Percentiles rank a stretch among this genome's conserved stretches.
Conservation (phyloP, 2,797 vertebrate species). For the Sebastes miniatus region DNA sequence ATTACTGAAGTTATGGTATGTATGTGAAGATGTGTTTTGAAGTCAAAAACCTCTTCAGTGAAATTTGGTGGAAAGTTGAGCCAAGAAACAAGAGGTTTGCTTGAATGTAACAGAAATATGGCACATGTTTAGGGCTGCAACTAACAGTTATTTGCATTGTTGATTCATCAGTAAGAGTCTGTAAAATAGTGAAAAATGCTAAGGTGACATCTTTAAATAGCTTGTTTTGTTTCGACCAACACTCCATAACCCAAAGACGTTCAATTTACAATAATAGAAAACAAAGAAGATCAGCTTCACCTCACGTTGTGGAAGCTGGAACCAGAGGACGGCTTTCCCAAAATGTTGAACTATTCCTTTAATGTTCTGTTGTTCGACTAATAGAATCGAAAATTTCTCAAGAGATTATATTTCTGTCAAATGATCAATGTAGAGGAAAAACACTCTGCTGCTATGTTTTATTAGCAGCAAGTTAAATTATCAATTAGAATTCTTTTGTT, state of each 20-base stretch:
- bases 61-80: not conserved
- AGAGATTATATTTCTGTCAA: not conserved
- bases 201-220: not conserved
- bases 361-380: not conserved
- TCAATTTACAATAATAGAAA: not conserved
- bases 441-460: rapidly evolving
- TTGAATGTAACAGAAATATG: not conserved
- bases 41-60: not conserved
- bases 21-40: not conserved
- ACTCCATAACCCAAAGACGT: not conserved
- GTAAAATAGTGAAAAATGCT: not conserved
- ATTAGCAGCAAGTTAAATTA: no score
- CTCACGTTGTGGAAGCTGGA: not conserved
- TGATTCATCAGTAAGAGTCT: not conserved
- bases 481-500: rapidly evolving
- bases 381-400: not conserved
- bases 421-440: not conserved
- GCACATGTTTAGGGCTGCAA: not conserved
- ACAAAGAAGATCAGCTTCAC: not conserved
- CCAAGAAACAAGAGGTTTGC: not conserved
- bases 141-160: no score
- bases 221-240: not conserved
- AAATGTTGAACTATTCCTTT: not conserved
- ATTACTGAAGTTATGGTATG: not conserved
- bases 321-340: not conserved